Base-by-base conservation (phyloP, 2,888 invertebrate species). In the Drosophila hawaiiensis region DNA sequence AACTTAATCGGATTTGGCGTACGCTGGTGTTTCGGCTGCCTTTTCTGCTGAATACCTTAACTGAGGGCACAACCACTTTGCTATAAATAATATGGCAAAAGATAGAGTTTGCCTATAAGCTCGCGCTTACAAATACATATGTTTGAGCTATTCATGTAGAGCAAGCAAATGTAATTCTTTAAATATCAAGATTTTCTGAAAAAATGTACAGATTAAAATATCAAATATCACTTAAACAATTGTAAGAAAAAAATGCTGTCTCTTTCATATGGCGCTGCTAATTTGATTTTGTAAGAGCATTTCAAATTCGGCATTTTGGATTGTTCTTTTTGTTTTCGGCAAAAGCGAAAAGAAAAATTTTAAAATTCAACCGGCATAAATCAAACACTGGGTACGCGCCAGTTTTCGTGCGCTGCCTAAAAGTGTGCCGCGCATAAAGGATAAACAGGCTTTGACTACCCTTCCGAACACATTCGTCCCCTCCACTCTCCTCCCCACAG, bases 301-400 rank as follows among this genome's bases (percentile, higher is more conserved):
- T 55, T 25, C 0, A 5, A 47, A 2, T 49, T 41, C 54, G 31
- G n/a, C 31, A 16, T 43, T 16, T 25, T 39, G 4, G 28, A n/a
- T 41, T 37, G 55, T 43, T 52, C 2, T 62, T 68, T 22, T 56
- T 50, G 52, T 35, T 31, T 55, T 50, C 35, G 22, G 29, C n/a
- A 53, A 60, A 64, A 49, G 60, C n/a, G 22, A 64, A 55, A 61
- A 39, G 49, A 59, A 80, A 74, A 68, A 89, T 89, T 87, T 87
- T 91, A 84, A 89, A 90, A 87, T 87, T 87, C 87, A 87, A 89
- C 87, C 89, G 85, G 87, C 87, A 87, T 87, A 87, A 87, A 87
- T 87, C 87, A 87, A 87, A 90, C 89, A 90, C 88, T 77, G 77
- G 68, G 72, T 58, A 60, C 64, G 68, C 81, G 83, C 66, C 86